Evolutionary conservation across 2,113 vertebrate species (phyloP).

Genomic region (Phocoena phocoena): DNA sequence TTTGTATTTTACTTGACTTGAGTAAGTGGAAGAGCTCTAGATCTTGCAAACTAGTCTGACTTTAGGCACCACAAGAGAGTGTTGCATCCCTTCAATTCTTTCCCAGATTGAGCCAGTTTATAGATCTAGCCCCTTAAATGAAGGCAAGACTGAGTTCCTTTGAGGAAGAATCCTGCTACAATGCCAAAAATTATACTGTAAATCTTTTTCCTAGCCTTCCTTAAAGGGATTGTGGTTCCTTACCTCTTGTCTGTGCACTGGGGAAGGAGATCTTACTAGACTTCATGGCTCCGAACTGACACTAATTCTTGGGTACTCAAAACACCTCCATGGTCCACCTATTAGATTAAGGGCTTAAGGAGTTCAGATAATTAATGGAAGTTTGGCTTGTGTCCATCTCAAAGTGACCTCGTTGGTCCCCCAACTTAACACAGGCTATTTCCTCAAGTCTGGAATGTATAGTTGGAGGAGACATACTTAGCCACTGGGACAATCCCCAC

Average conservation of each 20-base stretch:
- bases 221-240: not conserved
- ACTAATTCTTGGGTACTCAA: not conserved
- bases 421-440: not conserved
- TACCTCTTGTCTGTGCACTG: not conserved
- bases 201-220: not conserved
- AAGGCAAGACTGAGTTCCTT: not conserved
- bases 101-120: not conserved
- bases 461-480: not conserved
- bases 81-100: not conserved
- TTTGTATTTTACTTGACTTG: not conserved
- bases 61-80: not conserved
- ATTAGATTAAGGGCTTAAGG: not conserved
- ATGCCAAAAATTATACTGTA: not conserved
- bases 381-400: not conserved
- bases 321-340: not conserved
- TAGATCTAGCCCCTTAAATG: not conserved
- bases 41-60: not conserved
- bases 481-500: not conserved
- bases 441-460: not conserved
- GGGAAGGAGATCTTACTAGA: not conserved
- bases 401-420: not conserved
- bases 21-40: not conserved
- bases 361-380: not conserved
- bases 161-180: not conserved
- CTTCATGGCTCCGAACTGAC: not conserved